Evolutionary conservation across 1,140 invertebrate genomes (phyloP).

Genomic region (Conus ventricosus): DNA sequence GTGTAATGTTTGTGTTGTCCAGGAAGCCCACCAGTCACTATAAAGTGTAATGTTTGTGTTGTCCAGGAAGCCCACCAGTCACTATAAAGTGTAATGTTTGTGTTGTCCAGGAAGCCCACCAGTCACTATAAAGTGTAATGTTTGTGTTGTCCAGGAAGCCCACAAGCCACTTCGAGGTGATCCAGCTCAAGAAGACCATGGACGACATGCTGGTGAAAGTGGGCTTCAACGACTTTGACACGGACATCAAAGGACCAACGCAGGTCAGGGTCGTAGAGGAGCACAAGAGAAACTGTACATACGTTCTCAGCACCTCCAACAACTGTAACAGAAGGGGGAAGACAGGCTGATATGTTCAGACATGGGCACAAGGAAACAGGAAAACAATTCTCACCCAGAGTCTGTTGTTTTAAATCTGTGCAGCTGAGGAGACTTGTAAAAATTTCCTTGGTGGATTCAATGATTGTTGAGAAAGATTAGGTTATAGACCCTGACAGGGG

Average conservation of each 20-base stretch:
- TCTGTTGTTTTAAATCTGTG: no score
- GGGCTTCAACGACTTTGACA: slow-evolving; percentile 68
- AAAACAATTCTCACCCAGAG: no score
- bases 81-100: no score
- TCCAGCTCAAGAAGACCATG: slow-evolving; percentile 71
- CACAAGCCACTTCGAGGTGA: slow-evolving; percentile 70
- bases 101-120: slow-evolving; percentile 24
- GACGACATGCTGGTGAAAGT: slow-evolving; percentile 70
- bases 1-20: no score
- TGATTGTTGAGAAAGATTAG: no score
- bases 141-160: slow-evolving; percentile 66
- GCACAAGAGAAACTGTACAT: neutral
- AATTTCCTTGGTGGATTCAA: no score
- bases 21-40: no score
- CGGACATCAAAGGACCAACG: slow-evolving; percentile 71
- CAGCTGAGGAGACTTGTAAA: no score
- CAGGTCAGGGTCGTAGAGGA: slow-evolving; percentile 57
- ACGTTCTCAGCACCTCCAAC: neutral
- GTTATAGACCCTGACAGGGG: no score
- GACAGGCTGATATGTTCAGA: neutral
- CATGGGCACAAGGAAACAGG: neutral
- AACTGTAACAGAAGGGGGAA: neutral
- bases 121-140: slow-evolving; percentile 53
- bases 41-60: no score
- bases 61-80: no score